Evolutionary conservation across 53 echinoderm and acorn worm genomes (phyloP).

Genomic region (Stichopus horrens): DNA sequence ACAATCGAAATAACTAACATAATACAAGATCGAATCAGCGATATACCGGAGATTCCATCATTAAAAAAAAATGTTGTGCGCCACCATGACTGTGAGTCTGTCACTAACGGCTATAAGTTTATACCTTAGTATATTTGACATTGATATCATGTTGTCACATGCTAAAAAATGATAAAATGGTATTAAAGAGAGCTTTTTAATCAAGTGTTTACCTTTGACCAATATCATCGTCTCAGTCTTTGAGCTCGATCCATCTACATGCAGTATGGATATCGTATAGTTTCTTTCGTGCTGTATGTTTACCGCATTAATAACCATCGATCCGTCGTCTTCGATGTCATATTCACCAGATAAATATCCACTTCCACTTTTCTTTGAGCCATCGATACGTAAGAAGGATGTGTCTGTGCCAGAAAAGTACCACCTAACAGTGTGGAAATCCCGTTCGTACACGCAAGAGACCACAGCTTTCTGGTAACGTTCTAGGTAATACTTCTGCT

Average conservation of each 20-base stretch:
- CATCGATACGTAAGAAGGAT: neutral
- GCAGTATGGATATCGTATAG: neutral
- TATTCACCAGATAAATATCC: neutral
- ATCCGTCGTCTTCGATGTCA: neutral
- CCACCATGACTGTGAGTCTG: no score
- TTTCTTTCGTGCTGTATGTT: neutral
- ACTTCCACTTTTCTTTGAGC: neutral
- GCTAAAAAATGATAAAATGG: no score
- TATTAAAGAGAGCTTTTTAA: no score
- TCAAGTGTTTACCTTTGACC: neutral
- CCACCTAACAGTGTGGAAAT: neutral
- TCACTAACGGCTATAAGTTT: no score
- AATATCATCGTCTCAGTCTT: neutral
- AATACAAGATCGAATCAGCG: no score
- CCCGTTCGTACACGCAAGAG: neutral
- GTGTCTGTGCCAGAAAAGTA: neutral
- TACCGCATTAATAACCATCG: neutral
- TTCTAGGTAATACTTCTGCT: neutral
- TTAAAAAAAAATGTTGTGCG: no score
- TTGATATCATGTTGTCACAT: no score
- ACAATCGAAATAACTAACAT: no score
- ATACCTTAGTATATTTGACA: no score
- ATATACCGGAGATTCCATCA: no score
- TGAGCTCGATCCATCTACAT: neutral
- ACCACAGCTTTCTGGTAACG: neutral